These are phyloP conservation scores for Xiphophorus birchmanni DNA, from an alignment of 2,797 vertebrate genomes.

Conservation along the genomic window DNA sequence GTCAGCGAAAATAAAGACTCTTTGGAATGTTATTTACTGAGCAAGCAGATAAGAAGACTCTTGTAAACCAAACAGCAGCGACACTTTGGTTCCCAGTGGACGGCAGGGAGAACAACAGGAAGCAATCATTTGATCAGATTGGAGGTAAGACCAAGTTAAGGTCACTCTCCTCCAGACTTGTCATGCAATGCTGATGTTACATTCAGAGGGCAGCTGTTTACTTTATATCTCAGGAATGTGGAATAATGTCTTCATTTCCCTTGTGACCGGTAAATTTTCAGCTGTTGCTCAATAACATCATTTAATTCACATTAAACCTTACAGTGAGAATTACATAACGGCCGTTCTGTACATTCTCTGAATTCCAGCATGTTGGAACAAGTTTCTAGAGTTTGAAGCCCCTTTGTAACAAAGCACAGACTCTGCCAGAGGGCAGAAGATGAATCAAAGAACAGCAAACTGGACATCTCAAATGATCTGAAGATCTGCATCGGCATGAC, in stretches of 20 bases:
- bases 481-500: slow-evolving; percentile 14
- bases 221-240: slow-evolving; percentile 37
- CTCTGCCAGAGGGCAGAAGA: slow-evolving; percentile 29
- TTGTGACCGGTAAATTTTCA: slow-evolving; percentile 21
- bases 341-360: slow-evolving; percentile 51
- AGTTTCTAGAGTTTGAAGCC: slow-evolving; percentile 44
- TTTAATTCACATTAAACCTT: slow-evolving; percentile 42
- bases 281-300: slow-evolving; percentile 31
- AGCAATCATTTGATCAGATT: slow-evolving; percentile 60
- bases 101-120: slow-evolving; percentile 68
- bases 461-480: slow-evolving; percentile 19
- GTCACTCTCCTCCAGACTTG: slow-evolving; percentile 20
- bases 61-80: slow-evolving; percentile 57
- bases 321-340: slow-evolving; percentile 47
- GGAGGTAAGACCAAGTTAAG: slow-evolving; percentile 43
- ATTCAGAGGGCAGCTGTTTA: slow-evolving; percentile 22
- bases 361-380: slow-evolving; percentile 58
- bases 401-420: slow-evolving; percentile 54
- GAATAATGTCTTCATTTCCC: slow-evolving; percentile 19
- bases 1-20: background rate
- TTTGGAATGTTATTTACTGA: slow-evolving; percentile 80
- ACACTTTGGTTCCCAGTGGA: slow-evolving; percentile 61
- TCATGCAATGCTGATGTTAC: slow-evolving; percentile 32
- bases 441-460: slow-evolving; percentile 40
- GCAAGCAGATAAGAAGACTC: slow-evolving; percentile 70